A percentile compares a stretch with the other conserved stretches of the same genome.
These are phyloP conservation scores for Drepanosiphum platanoidis DNA, from an alignment of 2,888 invertebrate species.

Conservation along the genomic window DNA sequence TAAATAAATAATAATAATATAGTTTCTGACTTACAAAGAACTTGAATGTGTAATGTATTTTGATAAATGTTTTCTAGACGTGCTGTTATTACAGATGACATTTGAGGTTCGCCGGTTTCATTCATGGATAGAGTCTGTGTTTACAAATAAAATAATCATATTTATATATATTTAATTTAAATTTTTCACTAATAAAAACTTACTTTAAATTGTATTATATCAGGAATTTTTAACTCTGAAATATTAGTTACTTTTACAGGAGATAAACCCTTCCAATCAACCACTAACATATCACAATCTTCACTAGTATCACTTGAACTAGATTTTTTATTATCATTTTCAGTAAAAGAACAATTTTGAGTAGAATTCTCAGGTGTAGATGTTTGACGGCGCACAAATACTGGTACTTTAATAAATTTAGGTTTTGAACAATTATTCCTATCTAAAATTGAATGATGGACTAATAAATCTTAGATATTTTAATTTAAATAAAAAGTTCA, in stretches of 20 bases:
- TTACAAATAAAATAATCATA: not conserved
- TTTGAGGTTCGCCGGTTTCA: slow-evolving; percentile 35
- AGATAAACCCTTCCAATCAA: slow-evolving; percentile 49
- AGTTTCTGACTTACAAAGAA: slow-evolving; percentile 32
- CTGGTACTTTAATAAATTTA: slow-evolving; percentile 32
- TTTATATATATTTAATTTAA: not conserved
- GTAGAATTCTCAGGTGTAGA: not conserved
- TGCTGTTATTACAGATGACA: slow-evolving; percentile 45
- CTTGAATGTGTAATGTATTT: slow-evolving; percentile 25
- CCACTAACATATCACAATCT: slow-evolving; percentile 39
- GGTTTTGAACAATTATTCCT: not conserved
- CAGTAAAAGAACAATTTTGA: not conserved
- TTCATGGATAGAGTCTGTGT: slow-evolving; percentile 8
- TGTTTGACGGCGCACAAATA: slow-evolving; percentile 45
- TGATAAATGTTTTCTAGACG: slow-evolving; percentile 27
- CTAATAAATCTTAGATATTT: not conserved
- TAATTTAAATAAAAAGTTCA: not conserved
- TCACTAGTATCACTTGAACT: slow-evolving; percentile 7
- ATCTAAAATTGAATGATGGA: slow-evolving; percentile 20
- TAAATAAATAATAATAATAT: not conserved
- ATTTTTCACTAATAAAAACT: not conserved
- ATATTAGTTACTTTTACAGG: slow-evolving; percentile 24
- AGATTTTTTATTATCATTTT: not conserved
- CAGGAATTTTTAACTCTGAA: slow-evolving; percentile 31
- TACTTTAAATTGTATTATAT: slow-evolving; percentile 50